Percentiles rank a stretch among this genome's conserved stretches.
Conservation (phyloP, 2,113 vertebrate species). For the Tragelaphus imberbis region DNA sequence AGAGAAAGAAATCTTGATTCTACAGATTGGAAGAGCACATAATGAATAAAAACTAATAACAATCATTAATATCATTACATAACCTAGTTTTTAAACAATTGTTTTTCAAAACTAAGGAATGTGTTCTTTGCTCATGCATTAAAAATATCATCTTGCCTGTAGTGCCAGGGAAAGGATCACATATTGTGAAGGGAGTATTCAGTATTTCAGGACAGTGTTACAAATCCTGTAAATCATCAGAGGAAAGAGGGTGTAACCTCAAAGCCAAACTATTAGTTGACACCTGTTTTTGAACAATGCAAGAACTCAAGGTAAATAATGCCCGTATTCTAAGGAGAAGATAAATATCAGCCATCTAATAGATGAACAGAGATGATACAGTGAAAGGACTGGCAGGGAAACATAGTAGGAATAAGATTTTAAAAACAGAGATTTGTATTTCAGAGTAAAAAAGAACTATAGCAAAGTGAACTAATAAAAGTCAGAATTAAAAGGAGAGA, state of each 20-base stretch:
- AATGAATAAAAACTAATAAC: neutral
- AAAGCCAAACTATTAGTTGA: neutral
- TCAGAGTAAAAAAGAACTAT: neutral
- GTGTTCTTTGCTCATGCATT: neutral
- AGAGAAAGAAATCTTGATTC: neutral
- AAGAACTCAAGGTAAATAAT: neutral
- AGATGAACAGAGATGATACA: neutral
- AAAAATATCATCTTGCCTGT: neutral
- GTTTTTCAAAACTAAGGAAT: neutral
- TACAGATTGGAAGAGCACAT: neutral
- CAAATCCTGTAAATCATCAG: neutral
- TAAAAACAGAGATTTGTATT: neutral
- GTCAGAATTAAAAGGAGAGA: neutral
- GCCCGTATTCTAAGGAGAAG: neutral
- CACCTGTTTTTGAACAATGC: neutral
- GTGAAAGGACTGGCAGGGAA: neutral
- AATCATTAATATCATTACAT: neutral
- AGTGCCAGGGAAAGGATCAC: neutral
- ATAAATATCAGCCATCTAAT: neutral
- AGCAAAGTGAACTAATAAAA: neutral
- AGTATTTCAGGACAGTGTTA: neutral
- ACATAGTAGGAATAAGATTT: neutral
- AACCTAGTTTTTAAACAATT: neutral
- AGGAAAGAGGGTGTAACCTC: neutral
- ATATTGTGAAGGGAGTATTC: neutral